A percentile compares a stretch with the other conserved stretches of the same genome.
Evolutionary conservation across 2,888 invertebrate genomes (phyloP).

Genomic region (Criorhina ranunculi): DNA sequence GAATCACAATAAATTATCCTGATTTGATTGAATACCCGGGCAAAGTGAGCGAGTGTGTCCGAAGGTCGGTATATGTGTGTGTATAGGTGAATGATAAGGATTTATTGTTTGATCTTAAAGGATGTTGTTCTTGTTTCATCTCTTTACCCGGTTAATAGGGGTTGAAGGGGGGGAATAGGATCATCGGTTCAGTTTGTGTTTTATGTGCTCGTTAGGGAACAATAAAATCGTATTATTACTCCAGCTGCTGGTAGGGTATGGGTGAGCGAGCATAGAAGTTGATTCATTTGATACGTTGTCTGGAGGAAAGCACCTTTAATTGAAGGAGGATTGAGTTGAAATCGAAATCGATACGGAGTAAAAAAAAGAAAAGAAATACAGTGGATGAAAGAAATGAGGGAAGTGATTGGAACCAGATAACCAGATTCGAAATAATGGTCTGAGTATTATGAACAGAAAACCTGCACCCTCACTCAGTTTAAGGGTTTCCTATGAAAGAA

Average conservation of each 20-base stretch:
- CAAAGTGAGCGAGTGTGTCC: neutral
- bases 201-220: slow-evolving; percentile 71
- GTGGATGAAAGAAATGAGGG: neutral
- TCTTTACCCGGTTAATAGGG: slow-evolving; percentile 23
- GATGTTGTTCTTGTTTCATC: slow-evolving; percentile 26
- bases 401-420: neutral
- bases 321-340: slow-evolving; percentile 16
- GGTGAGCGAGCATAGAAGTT: neutral
- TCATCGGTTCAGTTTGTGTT: slow-evolving; percentile 41
- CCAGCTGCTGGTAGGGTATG: slow-evolving; percentile 25
- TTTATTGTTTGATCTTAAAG: slow-evolving; percentile 70
- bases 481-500: too few species aligned
- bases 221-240: slow-evolving; percentile 56
- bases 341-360: slow-evolving; percentile 24
- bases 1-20: slow-evolving; percentile 66
- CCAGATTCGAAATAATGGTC: too few species aligned
- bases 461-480: too few species aligned
- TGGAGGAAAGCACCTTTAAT: slow-evolving; percentile 2
- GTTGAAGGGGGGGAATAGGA: neutral
- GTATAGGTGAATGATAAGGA: slow-evolving; percentile 53
- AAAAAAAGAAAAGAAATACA: too few species aligned
- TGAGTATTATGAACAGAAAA: too few species aligned
- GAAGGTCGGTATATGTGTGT: neutral
- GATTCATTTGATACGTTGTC: slow-evolving; percentile 40
- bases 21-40: slow-evolving; percentile 46